Base-by-base conservation (phyloP, 1,140 invertebrate species). In the Tetramorium parvispinum region DNA sequence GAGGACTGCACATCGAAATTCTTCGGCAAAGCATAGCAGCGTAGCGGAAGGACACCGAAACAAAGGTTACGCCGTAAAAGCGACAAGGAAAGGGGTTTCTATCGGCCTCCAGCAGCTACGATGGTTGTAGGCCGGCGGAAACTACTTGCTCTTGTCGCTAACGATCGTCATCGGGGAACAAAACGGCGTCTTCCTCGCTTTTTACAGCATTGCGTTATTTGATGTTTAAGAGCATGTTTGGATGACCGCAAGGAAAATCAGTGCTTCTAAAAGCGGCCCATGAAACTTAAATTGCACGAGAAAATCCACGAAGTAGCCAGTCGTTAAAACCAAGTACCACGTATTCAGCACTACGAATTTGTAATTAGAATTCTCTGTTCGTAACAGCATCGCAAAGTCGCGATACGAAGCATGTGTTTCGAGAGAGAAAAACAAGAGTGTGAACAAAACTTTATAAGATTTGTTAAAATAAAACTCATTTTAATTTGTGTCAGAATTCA, bases 111-210 rank as follows among this genome's bases (percentile, higher is more conserved):
- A 98, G 97, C 97, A 97, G 96, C 95, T 95, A 96, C 95, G 89
- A 95, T 95, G 92, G 96, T 97, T 98, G 97, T 98, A 98, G 97
- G 97, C 97, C 97, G 97, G 97, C 97, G 97, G 97, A 98, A 98
- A 98, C 97, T 98, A 98, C 97, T 98, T 97, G 97, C 97, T 95
- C 93, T 94, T 94, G 93, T 93, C 92, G 94, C 94, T 91, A 87
- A 92, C 91, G 87, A 92, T 95, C 95, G 92, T 71, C 89, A 82
- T 57, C 43, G 55, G n/a, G 46, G n/a, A 87, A 51, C 27, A 37
- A 24, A 71, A 46, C 32, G 5, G 59, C 7, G 51, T 43, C 59
- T 78, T 32, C 53, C 24, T 51, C 7, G 66, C 40, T 16, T 75
- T 82, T 83, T 73, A 83, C 43, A 43, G 53, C 40, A 68, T 83